Evolutionary conservation across 2,888 invertebrate genomes (phyloP).

Genomic region (Hemithea aestivaria): DNA sequence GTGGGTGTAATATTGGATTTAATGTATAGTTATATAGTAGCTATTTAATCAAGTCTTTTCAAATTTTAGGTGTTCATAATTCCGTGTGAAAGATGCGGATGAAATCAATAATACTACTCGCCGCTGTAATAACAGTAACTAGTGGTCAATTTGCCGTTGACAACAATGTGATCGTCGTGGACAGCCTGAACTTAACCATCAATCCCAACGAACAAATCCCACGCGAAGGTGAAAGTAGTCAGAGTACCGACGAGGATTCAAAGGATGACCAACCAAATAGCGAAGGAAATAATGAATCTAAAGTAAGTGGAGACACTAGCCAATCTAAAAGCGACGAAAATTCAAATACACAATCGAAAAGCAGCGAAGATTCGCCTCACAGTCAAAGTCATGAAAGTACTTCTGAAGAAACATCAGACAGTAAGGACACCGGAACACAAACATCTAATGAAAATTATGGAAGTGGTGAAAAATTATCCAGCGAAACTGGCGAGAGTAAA

Average conservation of each 20-base stretch:
- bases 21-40: background rate
- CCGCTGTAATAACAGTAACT: slow-evolving; percentile 19
- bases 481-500: background rate
- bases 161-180: background rate
- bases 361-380: background rate
- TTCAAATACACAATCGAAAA: background rate
- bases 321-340: background rate
- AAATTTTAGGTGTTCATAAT: slow-evolving; percentile 26
- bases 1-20: too few relatives aligned
- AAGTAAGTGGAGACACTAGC: background rate
- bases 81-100: slow-evolving; percentile 34
- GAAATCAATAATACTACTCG: slow-evolving; percentile 28
- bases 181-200: background rate
- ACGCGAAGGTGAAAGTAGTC: background rate
- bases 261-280: background rate
- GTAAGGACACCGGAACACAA: slow-evolving; percentile 1
- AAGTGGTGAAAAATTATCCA: slow-evolving; percentile 1
- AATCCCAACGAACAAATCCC: background rate
- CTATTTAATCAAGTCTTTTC: too few relatives aligned
- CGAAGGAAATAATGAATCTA: background rate
- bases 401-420: background rate
- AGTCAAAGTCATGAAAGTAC: too few relatives aligned
- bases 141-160: slow-evolving; percentile 14
- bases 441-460: slow-evolving; percentile 2
- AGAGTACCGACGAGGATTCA: background rate